These are phyloP conservation scores for Julus scandinavius DNA, from an alignment of 2,888 invertebrate genomes.

Conservation along the genomic window DNA sequence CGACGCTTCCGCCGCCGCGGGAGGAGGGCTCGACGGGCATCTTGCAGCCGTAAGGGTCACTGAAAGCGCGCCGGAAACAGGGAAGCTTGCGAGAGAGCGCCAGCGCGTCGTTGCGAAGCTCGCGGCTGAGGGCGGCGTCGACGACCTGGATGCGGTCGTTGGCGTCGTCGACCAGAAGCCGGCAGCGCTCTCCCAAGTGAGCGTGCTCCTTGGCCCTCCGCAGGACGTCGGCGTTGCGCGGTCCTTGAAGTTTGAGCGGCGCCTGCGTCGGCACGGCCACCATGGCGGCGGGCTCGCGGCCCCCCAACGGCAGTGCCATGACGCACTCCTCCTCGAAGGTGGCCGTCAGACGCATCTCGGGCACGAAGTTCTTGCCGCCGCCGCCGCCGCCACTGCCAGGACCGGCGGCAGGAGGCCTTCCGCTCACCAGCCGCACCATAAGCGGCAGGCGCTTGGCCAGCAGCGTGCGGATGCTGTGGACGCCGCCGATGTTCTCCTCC, in stretches of 20 bases:
- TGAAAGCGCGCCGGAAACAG: conserved; percentile 56
- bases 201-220: conserved; percentile 58
- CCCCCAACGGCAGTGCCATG: conserved; percentile 66
- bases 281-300: conserved; percentile 78
- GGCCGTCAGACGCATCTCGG: conserved; percentile 83
- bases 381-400: conserved; percentile 85
- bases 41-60: conserved; percentile 56
- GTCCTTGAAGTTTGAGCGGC: conserved; percentile 83
- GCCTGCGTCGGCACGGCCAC: conserved; percentile 87
- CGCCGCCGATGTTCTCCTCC: conserved; percentile 93
- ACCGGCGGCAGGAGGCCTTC: conserved; percentile 81
- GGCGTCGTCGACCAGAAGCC: conserved; percentile 54
- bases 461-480: conserved; percentile 89
- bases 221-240: conserved; percentile 71
- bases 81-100: conserved; percentile 53
- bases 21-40: neutral
- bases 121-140: conserved; percentile 53
- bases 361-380: conserved; percentile 82
- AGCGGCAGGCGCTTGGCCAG: conserved; percentile 90
- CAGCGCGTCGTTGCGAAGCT: conserved; percentile 31
- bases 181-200: conserved; percentile 55
- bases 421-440: conserved; percentile 91
- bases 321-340: conserved; percentile 74
- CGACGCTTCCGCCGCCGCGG: neutral
- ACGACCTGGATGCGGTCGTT: conserved; percentile 57